phyloP scores from a whole-genome alignment of 2,797 vertebrate genomes.

The Leptatherina wallacei region DNA sequence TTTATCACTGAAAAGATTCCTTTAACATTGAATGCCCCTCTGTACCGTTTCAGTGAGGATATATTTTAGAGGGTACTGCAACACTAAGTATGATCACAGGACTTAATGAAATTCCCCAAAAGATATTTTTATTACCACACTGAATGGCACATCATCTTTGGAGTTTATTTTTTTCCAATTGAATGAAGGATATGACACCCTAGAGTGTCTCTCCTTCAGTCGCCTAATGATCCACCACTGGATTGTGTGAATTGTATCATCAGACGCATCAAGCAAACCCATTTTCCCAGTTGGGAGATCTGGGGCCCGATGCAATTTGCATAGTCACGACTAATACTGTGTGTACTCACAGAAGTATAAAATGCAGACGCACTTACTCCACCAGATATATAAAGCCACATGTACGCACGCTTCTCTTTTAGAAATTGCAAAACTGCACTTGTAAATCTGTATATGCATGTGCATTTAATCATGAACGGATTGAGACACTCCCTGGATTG shows the following conservation, averaged over 20 bases:
- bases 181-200: not conserved
- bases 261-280: constrained; percentile 7
- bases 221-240: constrained; percentile 19
- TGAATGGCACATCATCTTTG: constrained; percentile 34
- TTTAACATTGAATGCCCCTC: constrained; percentile 2
- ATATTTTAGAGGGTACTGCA: constrained; percentile 17
- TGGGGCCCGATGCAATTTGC: constrained; percentile 3
- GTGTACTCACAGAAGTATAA: not conserved
- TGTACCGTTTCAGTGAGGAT: constrained; percentile 9
- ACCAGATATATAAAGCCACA: not conserved
- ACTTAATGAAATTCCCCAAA: constrained; percentile 9
- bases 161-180: constrained; percentile 31
- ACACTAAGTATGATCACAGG: not conserved
- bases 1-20: constrained; percentile 29
- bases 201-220: constrained; percentile 2
- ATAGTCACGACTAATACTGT: not conserved
- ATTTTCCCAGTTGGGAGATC: constrained; percentile 8
- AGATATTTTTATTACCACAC: constrained; percentile 36
- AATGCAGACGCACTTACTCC: not conserved
- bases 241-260: constrained; percentile 12
- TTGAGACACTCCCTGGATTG: not conserved
- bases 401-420: not conserved
- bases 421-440: not conserved
- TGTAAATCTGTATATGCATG: not conserved
- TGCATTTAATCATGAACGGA: not conserved